Conservation (phyloP, 2,113 vertebrate genomes). For the Sander lucioperca region DNA sequence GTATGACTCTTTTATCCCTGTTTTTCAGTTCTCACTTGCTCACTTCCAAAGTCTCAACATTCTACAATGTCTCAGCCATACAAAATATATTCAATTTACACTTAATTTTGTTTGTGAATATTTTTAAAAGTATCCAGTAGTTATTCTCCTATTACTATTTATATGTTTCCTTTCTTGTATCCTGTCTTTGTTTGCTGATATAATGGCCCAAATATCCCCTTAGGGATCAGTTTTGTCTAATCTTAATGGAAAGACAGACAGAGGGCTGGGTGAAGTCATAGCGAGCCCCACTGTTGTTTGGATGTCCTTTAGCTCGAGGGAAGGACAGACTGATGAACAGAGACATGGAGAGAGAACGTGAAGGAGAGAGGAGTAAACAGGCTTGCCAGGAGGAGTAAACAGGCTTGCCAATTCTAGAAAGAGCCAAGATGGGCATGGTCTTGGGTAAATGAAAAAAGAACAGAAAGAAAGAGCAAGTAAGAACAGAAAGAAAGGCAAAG, state of each 20-base stretch:
- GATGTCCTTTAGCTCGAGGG: slow-evolving; percentile 73
- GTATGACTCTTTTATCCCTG: not conserved
- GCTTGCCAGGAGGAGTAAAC: slow-evolving; percentile 40
- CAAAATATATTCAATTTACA: not conserved
- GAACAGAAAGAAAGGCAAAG: not conserved
- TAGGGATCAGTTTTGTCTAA: slow-evolving; percentile 53
- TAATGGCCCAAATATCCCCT: slow-evolving; percentile 29
- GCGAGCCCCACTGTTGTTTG: slow-evolving; percentile 58
- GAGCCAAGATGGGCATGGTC: slow-evolving; percentile 25
- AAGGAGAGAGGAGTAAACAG: slow-evolving; percentile 31
- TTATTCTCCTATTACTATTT: not conserved
- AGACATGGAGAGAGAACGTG: slow-evolving; percentile 45
- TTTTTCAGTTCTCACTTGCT: not conserved
- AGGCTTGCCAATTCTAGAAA: slow-evolving; percentile 46
- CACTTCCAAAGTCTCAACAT: not conserved
- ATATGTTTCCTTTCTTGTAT: not conserved
- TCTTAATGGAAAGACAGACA: slow-evolving; percentile 59
- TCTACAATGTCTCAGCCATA: not conserved
- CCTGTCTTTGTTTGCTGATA: slow-evolving; percentile 10
- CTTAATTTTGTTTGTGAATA: not conserved
- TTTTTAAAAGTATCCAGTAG: not conserved
- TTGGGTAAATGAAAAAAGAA: slow-evolving; percentile 23
- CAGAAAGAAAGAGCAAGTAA: not conserved
- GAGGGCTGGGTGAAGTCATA: slow-evolving; percentile 55
- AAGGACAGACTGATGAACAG: slow-evolving; percentile 72